Evolutionary conservation across 2,113 vertebrate genomes (phyloP).

Genomic region (Vulpes vulpes): DNA sequence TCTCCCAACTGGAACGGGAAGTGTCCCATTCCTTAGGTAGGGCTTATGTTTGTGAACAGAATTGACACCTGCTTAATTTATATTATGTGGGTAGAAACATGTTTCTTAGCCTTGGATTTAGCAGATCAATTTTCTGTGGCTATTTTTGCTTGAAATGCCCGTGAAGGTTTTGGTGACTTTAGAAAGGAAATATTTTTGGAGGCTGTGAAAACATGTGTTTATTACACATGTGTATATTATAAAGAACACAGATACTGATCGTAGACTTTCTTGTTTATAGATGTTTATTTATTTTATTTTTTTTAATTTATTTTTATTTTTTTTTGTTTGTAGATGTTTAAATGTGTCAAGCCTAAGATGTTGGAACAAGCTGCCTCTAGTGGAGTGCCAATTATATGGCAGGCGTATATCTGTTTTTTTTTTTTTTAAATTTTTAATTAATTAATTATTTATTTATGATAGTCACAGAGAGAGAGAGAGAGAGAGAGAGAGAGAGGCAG

Average conservation of each 20-base stretch:
- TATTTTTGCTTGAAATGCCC: constrained; percentile 51
- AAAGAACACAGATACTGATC: background rate
- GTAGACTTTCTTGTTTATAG: background rate
- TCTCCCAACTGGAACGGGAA: background rate
- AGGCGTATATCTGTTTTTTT: background rate
- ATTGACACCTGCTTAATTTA: background rate
- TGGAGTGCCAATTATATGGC: background rate
- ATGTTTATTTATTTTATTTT: background rate
- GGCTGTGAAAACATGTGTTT: background rate
- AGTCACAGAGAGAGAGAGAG: no score
- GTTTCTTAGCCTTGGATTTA: constrained; percentile 44
- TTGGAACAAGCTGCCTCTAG: background rate
- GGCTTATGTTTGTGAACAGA: background rate
- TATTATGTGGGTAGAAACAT: background rate
- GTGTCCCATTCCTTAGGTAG: background rate
- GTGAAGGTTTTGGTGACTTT: constrained; percentile 6
- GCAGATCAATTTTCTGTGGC: background rate
- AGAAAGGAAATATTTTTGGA: constrained; percentile 21
- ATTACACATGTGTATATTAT: background rate
- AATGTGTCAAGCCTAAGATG: background rate
- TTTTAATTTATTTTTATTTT: no score
- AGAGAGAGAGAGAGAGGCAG: no score
- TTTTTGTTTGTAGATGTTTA: background rate
- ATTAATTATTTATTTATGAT: no score
- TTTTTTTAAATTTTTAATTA: background rate